A percentile compares a stretch with the other conserved stretches of the same genome.
phyloP scores from a whole-genome alignment of 2,797 vertebrate genomes.

The Sebastes goodei region DNA sequence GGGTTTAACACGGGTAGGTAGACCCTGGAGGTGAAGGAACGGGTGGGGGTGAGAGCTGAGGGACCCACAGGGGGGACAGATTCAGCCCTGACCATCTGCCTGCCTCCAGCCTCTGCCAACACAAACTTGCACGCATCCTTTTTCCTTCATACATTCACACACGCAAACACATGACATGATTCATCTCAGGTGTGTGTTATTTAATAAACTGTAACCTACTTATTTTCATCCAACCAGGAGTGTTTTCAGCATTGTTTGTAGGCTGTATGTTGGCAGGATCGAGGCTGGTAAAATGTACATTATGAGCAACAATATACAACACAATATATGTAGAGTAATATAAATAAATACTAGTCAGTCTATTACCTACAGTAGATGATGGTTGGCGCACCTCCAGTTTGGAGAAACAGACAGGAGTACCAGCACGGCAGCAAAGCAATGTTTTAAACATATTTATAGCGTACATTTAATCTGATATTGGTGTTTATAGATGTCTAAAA shows the following conservation, averaged over 20 bases:
- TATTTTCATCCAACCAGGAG: background rate
- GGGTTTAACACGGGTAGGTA: background rate
- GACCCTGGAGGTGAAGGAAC: conserved; percentile 16
- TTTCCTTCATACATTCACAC: background rate
- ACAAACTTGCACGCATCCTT: background rate
- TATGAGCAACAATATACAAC: too few species aligned
- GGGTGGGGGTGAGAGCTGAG: background rate
- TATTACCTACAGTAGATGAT: too few species aligned
- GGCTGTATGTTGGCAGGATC: conserved; percentile 2
- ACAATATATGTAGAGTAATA: too few species aligned
- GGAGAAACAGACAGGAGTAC: too few species aligned
- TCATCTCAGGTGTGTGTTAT: background rate
- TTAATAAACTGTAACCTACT: background rate
- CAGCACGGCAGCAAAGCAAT: too few species aligned
- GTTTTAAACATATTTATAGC: too few species aligned
- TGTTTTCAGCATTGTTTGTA: background rate
- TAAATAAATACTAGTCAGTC: too few species aligned
- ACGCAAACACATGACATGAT: background rate
- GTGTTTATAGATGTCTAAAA: too few species aligned
- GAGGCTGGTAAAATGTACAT: background rate
- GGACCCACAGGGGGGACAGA: conserved; percentile 38
- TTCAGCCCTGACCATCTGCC: conserved; percentile 62
- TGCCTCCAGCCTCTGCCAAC: conserved; percentile 46
- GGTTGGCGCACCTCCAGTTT: too few species aligned
- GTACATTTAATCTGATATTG: too few species aligned